These are phyloP conservation scores for Nymphalis urticae DNA, from an alignment of 2,888 invertebrate genomes.

Conservation along the genomic window DNA sequence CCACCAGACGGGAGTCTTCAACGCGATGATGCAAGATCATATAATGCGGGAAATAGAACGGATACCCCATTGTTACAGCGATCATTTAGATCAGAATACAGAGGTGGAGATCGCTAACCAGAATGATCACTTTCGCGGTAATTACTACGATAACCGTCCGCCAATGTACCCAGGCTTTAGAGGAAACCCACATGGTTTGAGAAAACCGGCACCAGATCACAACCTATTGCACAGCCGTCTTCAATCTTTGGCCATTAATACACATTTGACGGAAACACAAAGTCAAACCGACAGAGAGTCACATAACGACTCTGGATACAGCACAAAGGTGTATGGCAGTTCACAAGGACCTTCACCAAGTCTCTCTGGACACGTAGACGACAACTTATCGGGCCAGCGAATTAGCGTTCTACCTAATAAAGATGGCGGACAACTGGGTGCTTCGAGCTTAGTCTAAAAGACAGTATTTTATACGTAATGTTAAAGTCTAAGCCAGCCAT, in stretches of 20 bases:
- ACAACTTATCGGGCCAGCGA: constrained; percentile 69
- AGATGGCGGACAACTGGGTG: constrained; percentile 73
- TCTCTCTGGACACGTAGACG: constrained; percentile 82
- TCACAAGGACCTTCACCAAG: constrained; percentile 90
- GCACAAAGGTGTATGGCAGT: constrained; percentile 90
- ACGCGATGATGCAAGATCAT: constrained; percentile 80
- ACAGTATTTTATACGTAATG: neutral
- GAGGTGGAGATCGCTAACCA: constrained; percentile 76
- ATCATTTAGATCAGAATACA: constrained; percentile 72
- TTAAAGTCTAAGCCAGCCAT: neutral
- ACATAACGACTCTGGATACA: constrained; percentile 93
- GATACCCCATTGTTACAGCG: constrained; percentile 77
- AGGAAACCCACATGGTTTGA: constrained; percentile 51
- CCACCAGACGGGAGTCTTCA: constrained; percentile 72
- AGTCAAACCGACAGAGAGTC: constrained; percentile 83
- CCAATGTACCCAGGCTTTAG: constrained; percentile 58
- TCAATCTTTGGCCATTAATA: constrained; percentile 76
- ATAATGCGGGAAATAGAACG: constrained; percentile 76
- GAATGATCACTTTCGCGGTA: constrained; percentile 67
- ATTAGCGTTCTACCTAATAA: constrained; percentile 60
- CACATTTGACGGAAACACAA: constrained; percentile 73
- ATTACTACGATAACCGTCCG: constrained; percentile 68
- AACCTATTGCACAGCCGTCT: constrained; percentile 71
- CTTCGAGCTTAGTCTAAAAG: constrained; percentile 84
- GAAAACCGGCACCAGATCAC: constrained; percentile 68